Conservation (phyloP, 1,140 invertebrate genomes). For the Drosophila burlai region DNA sequence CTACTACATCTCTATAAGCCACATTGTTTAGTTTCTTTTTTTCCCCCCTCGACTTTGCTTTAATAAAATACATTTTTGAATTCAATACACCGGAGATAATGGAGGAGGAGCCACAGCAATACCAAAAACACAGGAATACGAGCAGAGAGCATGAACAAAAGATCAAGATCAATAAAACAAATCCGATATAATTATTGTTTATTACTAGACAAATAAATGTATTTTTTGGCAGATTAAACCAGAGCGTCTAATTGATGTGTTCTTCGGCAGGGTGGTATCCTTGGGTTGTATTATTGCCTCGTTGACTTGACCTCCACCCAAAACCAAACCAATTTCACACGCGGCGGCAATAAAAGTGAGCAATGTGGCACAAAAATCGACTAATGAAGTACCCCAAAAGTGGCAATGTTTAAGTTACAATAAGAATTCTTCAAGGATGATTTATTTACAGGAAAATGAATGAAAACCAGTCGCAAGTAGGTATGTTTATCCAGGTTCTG, state of each 20-base stretch:
- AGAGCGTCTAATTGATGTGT: constrained; percentile 1
- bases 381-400: not conserved
- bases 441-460: too few species aligned
- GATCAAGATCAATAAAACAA: constrained; percentile 56
- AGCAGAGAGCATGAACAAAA: constrained; percentile 41
- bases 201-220: constrained; percentile 79
- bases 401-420: not conserved
- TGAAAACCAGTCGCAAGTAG: too few species aligned
- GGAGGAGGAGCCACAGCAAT: constrained; percentile 1
- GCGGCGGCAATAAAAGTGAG: not conserved
- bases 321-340: constrained; percentile 19
- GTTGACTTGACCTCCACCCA: constrained; percentile 1
- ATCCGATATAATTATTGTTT: constrained; percentile 77
- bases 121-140: constrained; percentile 20
- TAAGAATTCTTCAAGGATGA: too few species aligned
- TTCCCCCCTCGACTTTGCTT: not conserved
- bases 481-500: too few species aligned
- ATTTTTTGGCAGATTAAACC: constrained; percentile 69
- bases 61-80: constrained; percentile 30
- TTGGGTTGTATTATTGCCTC: too few species aligned
- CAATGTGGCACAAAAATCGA: not conserved
- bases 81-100: not conserved
- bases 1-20: constrained; percentile 8
- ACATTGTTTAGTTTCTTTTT: constrained; percentile 5
- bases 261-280: not conserved